Evolutionary conservation across 2,888 invertebrate genomes (phyloP).

Genomic region (Cerastoderma edule): DNA sequence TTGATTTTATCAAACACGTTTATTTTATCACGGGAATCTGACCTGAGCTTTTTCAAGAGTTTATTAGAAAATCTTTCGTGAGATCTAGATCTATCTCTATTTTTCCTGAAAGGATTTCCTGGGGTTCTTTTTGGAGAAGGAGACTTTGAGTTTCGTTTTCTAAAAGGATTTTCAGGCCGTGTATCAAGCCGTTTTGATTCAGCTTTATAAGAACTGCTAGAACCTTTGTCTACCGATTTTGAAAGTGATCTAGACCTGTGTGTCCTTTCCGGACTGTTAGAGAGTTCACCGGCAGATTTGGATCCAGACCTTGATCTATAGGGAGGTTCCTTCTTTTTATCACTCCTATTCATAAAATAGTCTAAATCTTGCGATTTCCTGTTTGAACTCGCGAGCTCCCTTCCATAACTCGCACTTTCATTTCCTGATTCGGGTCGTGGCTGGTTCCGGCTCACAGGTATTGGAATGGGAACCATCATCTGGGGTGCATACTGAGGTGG

Average conservation of each 20-base stretch:
- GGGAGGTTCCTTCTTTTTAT: neutral
- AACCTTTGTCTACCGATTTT: neutral
- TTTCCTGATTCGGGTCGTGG: neutral
- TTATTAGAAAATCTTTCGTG: conserved; percentile 6
- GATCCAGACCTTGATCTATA: conserved; percentile 14
- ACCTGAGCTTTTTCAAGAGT: neutral
- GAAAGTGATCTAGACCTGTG: conserved; percentile 18
- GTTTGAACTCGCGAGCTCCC: neutral
- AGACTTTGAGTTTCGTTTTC: conserved; percentile 15
- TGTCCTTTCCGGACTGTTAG: conserved; percentile 1
- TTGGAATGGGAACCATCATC: conserved; percentile 42
- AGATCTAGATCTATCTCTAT: conserved; percentile 13
- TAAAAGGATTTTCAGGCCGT: conserved; percentile 12
- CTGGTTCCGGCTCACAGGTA: conserved; percentile 33
- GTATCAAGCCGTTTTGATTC: neutral
- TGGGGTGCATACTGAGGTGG: conserved; percentile 22
- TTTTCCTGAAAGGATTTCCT: neutral
- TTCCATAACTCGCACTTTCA: neutral
- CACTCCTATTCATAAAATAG: conserved; percentile 13
- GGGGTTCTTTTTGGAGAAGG: neutral
- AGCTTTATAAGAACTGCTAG: neutral
- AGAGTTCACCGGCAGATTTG: neutral
- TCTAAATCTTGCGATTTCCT: conserved; percentile 8
- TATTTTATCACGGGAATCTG: conserved; percentile 6
- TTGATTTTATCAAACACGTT: neutral